A percentile compares a stretch with the other conserved stretches of the same genome.
Evolutionary conservation across 2,888 invertebrate species (phyloP).

Genomic region (Cyaniris semiargus): DNA sequence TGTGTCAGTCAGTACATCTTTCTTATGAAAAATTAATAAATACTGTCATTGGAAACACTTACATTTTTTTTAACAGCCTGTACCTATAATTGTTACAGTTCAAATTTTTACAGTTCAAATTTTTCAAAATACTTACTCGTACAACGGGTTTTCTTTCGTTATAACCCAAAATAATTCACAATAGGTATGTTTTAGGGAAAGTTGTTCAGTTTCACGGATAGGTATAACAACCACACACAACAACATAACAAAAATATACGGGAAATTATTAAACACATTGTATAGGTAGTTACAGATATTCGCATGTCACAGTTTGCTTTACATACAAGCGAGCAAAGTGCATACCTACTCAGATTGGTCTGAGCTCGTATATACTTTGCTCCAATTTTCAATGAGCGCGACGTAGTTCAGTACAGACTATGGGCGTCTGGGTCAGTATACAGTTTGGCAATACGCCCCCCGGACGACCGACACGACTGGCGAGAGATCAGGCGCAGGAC

Average conservation of each 20-base stretch:
- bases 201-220: no score
- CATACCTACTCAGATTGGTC: constrained; percentile 1
- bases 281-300: no score
- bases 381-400: no score
- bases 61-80: constrained; percentile 1
- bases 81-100: neutral
- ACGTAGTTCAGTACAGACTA: neutral
- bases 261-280: no score
- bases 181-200: neutral
- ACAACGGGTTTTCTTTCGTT: neutral
- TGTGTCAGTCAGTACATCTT: constrained; percentile 1
- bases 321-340: neutral
- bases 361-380: neutral
- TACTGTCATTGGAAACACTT: neutral
- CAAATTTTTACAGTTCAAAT: neutral
- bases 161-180: neutral
- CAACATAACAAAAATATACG: no score
- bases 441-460: neutral
- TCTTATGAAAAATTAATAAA: constrained; percentile 1
- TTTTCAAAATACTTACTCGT: neutral
- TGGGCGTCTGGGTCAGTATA: neutral
- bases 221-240: no score
- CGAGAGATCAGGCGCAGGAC: no score
- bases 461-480: no score
- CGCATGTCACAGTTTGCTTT: no score